phyloP scores from a whole-genome alignment of 2,797 vertebrate species.

The Siniperca scherzeri region DNA sequence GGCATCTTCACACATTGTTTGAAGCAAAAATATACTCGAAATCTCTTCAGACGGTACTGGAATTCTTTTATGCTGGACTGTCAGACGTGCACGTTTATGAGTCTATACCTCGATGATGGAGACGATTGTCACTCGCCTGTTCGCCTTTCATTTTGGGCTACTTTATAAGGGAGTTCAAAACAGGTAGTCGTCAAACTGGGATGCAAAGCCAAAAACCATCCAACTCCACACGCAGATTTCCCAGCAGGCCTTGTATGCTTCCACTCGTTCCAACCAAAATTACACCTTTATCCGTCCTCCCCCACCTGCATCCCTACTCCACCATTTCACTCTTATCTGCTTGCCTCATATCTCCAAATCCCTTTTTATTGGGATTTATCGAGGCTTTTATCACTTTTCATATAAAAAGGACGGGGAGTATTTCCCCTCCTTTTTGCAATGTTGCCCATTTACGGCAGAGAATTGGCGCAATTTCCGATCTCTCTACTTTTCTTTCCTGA shows the following conservation, averaged over 20 bases:
- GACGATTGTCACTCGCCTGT: constrained; percentile 12
- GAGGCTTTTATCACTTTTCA: constrained; percentile 85
- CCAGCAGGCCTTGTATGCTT: constrained; percentile 70
- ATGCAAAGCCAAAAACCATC: constrained; percentile 57
- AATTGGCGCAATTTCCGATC: constrained; percentile 87
- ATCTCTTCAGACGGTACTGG: not conserved
- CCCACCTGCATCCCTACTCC: constrained; percentile 66
- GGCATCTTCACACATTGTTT: not conserved
- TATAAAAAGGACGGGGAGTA: constrained; percentile 74
- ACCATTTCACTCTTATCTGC: constrained; percentile 67
- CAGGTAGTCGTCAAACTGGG: constrained; percentile 47
- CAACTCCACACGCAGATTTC: constrained; percentile 70
- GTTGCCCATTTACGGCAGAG: constrained; percentile 82
- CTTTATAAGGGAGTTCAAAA: constrained; percentile 47
- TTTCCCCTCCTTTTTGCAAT: constrained; percentile 73
- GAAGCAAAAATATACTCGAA: not conserved
- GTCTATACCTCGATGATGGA: constrained; percentile 6
- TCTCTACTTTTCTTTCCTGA: constrained; percentile 85
- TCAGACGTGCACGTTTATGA: constrained; percentile 8
- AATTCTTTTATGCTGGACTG: not conserved
- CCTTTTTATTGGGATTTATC: constrained; percentile 86
- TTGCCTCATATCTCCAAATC: constrained; percentile 76
- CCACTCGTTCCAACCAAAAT: constrained; percentile 67
- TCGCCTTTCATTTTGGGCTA: constrained; percentile 38
- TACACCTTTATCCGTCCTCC: constrained; percentile 74